Base-by-base conservation (phyloP, 1,140 invertebrate genomes). In the Andricus grossulariae region DNA sequence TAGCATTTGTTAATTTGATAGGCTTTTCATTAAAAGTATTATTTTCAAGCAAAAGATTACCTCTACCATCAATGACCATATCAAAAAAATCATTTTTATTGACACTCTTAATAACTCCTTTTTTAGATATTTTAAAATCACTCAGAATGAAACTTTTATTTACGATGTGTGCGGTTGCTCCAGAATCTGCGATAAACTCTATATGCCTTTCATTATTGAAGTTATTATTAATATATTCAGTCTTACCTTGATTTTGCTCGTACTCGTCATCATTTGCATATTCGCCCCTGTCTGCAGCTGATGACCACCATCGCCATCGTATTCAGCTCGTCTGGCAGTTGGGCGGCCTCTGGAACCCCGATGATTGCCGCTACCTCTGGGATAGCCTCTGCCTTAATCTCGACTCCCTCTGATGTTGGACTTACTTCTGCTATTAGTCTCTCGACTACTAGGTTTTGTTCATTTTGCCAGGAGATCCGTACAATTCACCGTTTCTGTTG, bases 1-100 rank as follows among this genome's bases (percentile, higher is more conserved):
- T n/a, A n/a, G 82, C 80, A 49, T 84, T 79, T 52, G 79, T 77
- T 78, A 80, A 78, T 71, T 80, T 84, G 13, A 84, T 80, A 19
- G 10, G 2, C 45, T 76, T 79, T 15, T 21, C 57, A 49, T 76
- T 21, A 7, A 18, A 50, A 45, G 6, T 39, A 16, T 79, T 50
- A 39, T 73, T 72, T 73, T 77, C 75, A 10, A 82, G 16, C 52
- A 82, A 76, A 10, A 82, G 73, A 80, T 79, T 76, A 50, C 80
- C 78, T 79, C 50, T 80, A 13, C 80, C 78, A 73, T 82, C 78
- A 21, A 77, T 80, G 12, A 52, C 71, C 3, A 78, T 80, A 21
- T 80, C 78, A 18, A 76, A 75, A 74, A 79, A 77, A 6, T 82
- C 66, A 71, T 82, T 82, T 71, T 80, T 76, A 50, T 82, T 80